These are phyloP conservation scores for Alloscopus bannaensis DNA, from an alignment of 2,888 invertebrate genomes.

Conservation along the genomic window DNA sequence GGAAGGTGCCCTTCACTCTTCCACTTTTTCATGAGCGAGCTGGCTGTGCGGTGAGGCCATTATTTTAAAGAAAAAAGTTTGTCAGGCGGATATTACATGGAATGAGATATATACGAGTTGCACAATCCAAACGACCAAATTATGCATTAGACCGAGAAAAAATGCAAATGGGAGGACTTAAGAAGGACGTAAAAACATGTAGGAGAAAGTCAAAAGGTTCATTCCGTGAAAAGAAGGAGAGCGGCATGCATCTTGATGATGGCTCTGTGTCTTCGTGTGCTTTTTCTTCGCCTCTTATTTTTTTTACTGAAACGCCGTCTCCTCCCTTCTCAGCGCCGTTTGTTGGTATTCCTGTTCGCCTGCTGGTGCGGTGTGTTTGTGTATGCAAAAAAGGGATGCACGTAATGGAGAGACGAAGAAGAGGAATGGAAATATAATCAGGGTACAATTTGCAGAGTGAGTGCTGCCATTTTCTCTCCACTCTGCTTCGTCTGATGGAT, in stretches of 20 bases:
- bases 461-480: background rate
- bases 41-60: conserved; percentile 39
- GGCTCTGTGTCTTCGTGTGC: too few relatives aligned
- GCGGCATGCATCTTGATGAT: background rate
- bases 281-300: background rate
- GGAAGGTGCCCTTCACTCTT: too few relatives aligned
- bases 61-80: conserved; percentile 47
- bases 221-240: background rate
- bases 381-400: conserved; percentile 7
- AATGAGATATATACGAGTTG: conserved; percentile 31
- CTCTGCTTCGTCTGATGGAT: too few relatives aligned
- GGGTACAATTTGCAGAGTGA: conserved; percentile 4
- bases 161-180: conserved; percentile 64
- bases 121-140: conserved; percentile 62
- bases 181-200: conserved; percentile 51
- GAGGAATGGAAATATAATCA: conserved; percentile 5
- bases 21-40: background rate
- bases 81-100: conserved; percentile 51
- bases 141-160: conserved; percentile 63
- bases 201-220: conserved; percentile 45
- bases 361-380: conserved; percentile 4
- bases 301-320: background rate
- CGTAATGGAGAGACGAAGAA: too few relatives aligned
- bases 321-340: background rate
- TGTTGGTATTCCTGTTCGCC: background rate